phyloP scores from a whole-genome alignment of 2,888 invertebrate species.

The Sisyra nigra region DNA sequence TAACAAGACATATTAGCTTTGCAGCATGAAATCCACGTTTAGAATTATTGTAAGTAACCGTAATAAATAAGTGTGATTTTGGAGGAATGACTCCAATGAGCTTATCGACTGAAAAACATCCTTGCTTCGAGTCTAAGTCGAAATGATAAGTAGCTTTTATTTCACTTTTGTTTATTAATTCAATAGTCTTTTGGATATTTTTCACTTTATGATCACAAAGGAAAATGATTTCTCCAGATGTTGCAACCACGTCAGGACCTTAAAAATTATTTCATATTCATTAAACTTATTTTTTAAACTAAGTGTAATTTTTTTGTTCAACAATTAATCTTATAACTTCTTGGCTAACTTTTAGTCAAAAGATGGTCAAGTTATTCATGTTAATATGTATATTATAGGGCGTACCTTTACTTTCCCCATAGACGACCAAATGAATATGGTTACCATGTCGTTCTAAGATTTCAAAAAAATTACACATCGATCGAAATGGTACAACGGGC shows the following conservation, averaged over 20 bases:
- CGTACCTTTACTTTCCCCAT: not conserved
- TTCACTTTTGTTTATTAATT: slow-evolving; percentile 22
- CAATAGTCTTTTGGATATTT: slow-evolving; percentile 17
- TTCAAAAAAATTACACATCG: slow-evolving; percentile 1
- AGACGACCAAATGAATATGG: not conserved
- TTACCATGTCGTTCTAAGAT: slow-evolving; percentile 1
- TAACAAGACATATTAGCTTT: slow-evolving; percentile 21
- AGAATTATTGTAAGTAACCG: slow-evolving; percentile 20
- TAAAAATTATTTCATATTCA: not conserved
- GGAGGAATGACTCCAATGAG: slow-evolving; percentile 20
- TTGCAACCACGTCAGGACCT: slow-evolving; percentile 15
- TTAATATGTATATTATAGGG: too few species aligned
- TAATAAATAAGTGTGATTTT: slow-evolving; percentile 18
- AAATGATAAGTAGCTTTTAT: slow-evolving; percentile 22
- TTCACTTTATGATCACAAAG: slow-evolving; percentile 9
- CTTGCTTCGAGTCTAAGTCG: slow-evolving; percentile 19
- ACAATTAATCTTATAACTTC: not conserved
- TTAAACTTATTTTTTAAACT: not conserved
- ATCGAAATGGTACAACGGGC: slow-evolving; percentile 1
- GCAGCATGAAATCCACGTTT: slow-evolving; percentile 20
- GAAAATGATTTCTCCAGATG: slow-evolving; percentile 12
- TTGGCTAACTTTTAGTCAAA: too few species aligned
- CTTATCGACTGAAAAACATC: slow-evolving; percentile 21
- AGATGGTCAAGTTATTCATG: too few species aligned
- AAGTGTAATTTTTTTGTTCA: not conserved